These are phyloP conservation scores for Druon quercuslanigerum DNA, from an alignment of 1,140 invertebrate genomes.

Conservation along the genomic window DNA sequence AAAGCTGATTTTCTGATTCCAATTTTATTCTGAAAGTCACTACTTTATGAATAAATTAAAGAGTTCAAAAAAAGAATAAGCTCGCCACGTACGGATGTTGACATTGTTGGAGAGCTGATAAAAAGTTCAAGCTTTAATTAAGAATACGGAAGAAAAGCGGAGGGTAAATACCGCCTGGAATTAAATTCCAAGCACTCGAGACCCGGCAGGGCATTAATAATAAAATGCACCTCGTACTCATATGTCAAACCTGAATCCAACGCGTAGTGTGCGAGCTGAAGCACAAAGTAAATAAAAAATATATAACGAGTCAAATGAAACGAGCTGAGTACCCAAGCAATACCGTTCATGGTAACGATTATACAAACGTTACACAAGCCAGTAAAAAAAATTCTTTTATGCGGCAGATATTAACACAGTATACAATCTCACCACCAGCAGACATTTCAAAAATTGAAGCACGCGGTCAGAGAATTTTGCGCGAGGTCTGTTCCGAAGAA, in stretches of 20 bases:
- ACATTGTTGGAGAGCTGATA: constrained; percentile 12
- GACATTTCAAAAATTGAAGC: too few relatives aligned
- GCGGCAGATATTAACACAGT: background rate
- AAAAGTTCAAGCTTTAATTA: constrained; percentile 19
- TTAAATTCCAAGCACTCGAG: constrained; percentile 19
- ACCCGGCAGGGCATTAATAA: background rate
- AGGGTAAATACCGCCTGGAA: constrained; percentile 16
- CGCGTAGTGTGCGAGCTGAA: background rate
- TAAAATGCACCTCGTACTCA: constrained; percentile 9
- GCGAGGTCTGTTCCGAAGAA: too few relatives aligned
- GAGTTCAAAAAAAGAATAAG: background rate
- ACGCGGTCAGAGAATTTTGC: too few relatives aligned
- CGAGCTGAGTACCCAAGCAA: background rate
- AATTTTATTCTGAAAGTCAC: constrained; percentile 5
- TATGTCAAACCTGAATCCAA: constrained; percentile 19
- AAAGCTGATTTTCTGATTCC: background rate
- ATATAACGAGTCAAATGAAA: background rate
- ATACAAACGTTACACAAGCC: background rate
- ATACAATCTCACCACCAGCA: background rate
- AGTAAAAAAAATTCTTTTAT: background rate
- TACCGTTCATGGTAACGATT: constrained; percentile 3
- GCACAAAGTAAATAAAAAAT: constrained; percentile 3
- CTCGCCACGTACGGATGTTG: background rate
- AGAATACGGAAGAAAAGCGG: constrained; percentile 9
- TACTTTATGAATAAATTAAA: background rate